Conservation (phyloP, 2,113 vertebrate genomes). For the Origma solitaria region DNA sequence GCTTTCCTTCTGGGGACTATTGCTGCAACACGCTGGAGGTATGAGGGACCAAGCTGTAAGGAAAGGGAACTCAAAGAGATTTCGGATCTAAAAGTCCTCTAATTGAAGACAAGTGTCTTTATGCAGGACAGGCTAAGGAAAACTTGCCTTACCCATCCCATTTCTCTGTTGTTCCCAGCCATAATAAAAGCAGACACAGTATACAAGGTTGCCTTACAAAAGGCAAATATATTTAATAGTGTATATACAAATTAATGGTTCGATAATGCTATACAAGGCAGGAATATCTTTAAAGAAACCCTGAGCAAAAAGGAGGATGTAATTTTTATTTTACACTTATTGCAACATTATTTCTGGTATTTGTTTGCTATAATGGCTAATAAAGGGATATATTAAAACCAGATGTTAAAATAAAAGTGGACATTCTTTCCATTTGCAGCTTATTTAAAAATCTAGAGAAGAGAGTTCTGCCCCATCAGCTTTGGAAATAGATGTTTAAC, state of each 20-base stretch:
- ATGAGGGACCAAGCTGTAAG: background rate
- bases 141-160: background rate
- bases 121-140: background rate
- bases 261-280: background rate
- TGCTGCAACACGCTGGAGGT: background rate
- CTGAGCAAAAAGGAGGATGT: background rate
- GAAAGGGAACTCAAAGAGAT: background rate
- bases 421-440: background rate
- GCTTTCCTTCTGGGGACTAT: background rate
- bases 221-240: constrained; percentile 54
- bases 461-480: constrained; percentile 11
- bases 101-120: background rate
- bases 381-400: constrained; percentile 12
- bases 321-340: constrained; percentile 28
- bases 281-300: constrained; percentile 40
- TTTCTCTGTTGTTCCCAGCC: background rate
- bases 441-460: background rate
- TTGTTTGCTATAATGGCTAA: background rate
- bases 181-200: background rate
- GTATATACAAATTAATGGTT: constrained; percentile 16
- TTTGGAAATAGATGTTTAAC: constrained; percentile 39
- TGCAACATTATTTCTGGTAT: background rate
- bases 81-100: background rate
- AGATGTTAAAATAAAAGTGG: constrained; percentile 8
- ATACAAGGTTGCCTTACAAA: constrained; percentile 45